These are phyloP conservation scores for Panurus biarmicus DNA, from an alignment of 2,113 vertebrate species.

Conservation along the genomic window DNA sequence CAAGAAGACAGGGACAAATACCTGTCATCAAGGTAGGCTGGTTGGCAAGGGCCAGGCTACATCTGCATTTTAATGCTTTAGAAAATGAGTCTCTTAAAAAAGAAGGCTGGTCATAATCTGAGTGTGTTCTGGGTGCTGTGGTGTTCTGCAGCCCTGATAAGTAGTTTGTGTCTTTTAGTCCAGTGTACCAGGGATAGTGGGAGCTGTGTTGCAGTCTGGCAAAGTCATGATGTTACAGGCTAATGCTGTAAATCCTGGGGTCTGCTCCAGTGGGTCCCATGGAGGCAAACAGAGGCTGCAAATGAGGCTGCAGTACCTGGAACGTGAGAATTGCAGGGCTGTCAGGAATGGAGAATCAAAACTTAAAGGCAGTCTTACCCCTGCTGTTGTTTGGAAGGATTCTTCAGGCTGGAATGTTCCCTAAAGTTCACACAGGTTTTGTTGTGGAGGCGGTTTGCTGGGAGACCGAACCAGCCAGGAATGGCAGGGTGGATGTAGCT, in stretches of 20 bases:
- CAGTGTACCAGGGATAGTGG: background rate
- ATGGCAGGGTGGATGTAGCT: background rate
- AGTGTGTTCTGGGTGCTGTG: background rate
- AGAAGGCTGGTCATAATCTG: background rate
- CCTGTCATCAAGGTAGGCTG: background rate
- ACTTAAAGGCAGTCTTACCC: background rate
- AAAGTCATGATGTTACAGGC: background rate
- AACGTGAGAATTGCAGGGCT: background rate
- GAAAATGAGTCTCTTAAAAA: background rate
- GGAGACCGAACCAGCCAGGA: background rate
- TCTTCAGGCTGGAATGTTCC: accelerated
- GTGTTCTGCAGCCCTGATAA: background rate
- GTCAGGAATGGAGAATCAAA: background rate
- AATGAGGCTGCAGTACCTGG: background rate
- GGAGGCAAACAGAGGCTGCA: background rate
- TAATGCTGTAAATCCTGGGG: accelerated
- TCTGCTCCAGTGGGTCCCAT: accelerated
- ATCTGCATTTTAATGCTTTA: background rate
- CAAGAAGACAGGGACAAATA: background rate
- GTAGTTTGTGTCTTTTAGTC: background rate
- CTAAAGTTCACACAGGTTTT: background rate
- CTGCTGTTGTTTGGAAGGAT: background rate
- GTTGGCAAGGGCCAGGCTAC: background rate
- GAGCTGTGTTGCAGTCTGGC: background rate
- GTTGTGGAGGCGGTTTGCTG: background rate